These are phyloP conservation scores for Apostichopus leukothele DNA, from an alignment of 53 echinoderm and acorn worm species.

Conservation along the genomic window DNA sequence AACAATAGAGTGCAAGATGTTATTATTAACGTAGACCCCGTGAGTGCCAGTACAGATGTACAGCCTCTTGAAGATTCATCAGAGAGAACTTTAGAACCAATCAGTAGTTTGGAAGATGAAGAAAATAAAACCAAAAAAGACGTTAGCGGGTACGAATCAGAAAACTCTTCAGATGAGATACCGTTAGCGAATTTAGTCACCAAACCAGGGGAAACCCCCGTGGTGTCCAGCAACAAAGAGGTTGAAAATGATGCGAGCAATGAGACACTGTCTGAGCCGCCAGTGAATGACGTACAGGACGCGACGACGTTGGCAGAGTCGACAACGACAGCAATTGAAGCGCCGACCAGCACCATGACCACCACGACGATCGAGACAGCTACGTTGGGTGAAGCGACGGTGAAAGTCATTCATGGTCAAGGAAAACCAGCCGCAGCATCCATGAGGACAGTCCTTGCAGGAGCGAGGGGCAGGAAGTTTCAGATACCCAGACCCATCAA, in stretches of 20 bases:
- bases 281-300: not conserved
- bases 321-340: not conserved
- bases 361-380: not conserved
- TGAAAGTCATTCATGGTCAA: conserved; percentile 42
- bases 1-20: conserved; percentile 3
- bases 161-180: conserved; percentile 42
- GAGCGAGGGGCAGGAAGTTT: conserved; percentile 22
- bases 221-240: conserved; percentile 49
- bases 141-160: conserved; percentile 30
- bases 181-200: conserved; percentile 32
- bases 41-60: not conserved
- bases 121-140: not conserved
- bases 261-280: not conserved
- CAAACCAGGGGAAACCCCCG: not conserved
- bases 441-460: conserved; percentile 29
- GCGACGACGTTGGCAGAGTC: not conserved
- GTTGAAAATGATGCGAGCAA: not conserved
- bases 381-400: not conserved
- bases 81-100: not conserved
- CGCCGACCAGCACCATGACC: not conserved
- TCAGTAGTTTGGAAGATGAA: not conserved
- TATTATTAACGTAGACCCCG: not conserved
- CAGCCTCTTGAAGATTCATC: not conserved
- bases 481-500: conserved; percentile 50
- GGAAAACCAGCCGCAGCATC: conserved; percentile 43